Evolutionary conservation across 2,113 vertebrate species (phyloP), one percentile per base, ranked within the genome.

Genomic region (Probosciger aterrimus): DNA sequence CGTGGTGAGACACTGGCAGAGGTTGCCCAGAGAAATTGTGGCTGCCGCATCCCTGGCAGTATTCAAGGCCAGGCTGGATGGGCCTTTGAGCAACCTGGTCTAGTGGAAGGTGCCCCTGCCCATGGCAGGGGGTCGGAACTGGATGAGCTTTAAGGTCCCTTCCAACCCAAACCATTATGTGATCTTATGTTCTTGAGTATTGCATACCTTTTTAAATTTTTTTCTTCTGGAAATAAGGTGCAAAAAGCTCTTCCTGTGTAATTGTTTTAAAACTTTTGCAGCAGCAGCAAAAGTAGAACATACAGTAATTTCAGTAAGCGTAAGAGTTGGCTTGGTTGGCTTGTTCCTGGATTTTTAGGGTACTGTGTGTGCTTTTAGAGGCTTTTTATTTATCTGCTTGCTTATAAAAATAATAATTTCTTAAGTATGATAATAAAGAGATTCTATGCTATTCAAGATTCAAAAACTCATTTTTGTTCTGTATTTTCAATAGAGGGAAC

Each of bases 281-380:
- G 25, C 11, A 4, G 0, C n/a, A 10, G 41, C 41, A 14, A 27
- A 25, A 44, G 19, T 27, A 8, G 41, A 46, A 10, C 10, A 2
- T 23, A 3, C 6, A 4, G 9, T 1, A 6, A 0, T 37, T 74
- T 41, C 19, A 1, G 1, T 13, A 27, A 14, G 31, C 1, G 0
- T 4, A 7, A 19, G 15, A 3, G 10, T 10, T 47, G 22, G 6
- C 19, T 69, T 31, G 16, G 9, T 12, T 41, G 27, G 4, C 20
- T 76, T 33, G 17, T 33, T 2, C 16, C 10, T 49, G 5, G 3
- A 0, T 50, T 50, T 50, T 65, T 47, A 5, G 27, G 18, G 22
- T 22, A 6, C 18, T 17, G 11, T 6, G 0, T 53, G 5, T 24
- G 22, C 4, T 9, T 6, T 43, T 27, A 18, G 18, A 43, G 14